Evolutionary conservation across 2,797 vertebrate species (phyloP).

Genomic region (Gambelia wislizenii): DNA sequence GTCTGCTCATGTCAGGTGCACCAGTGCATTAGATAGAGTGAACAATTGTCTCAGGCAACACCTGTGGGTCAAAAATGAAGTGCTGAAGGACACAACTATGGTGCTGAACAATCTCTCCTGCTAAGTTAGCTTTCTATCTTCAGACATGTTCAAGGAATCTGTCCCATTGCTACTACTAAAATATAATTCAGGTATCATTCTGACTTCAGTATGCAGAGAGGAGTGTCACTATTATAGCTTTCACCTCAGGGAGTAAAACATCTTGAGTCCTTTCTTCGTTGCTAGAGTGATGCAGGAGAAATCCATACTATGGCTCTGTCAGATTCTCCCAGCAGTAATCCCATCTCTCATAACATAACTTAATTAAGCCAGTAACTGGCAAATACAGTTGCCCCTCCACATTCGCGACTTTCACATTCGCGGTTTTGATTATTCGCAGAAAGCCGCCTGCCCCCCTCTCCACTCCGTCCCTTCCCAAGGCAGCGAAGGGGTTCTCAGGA

Average conservation of each 20-base stretch:
- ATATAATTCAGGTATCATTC: neutral
- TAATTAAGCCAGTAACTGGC: no score
- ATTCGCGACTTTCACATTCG: no score
- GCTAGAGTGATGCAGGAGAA: neutral
- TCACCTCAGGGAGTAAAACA: neutral
- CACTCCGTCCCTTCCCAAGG: no score
- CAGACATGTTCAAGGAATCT: neutral
- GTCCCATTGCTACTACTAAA: neutral
- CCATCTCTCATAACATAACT: no score
- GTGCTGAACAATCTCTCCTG: neutral
- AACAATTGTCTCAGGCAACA: neutral
- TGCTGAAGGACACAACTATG: no score
- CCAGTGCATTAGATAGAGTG: neutral
- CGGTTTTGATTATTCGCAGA: no score
- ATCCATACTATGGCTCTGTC: neutral
- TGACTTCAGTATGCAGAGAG: neutral
- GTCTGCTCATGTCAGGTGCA: no score
- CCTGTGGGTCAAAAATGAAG: no score
- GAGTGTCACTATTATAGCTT: neutral
- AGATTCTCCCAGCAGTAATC: no score
- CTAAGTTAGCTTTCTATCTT: neutral
- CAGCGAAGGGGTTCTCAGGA: no score
- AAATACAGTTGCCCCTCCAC: no score
- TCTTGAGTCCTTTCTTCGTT: neutral
- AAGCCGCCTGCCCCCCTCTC: no score